These are phyloP conservation scores for Littorina saxatilis DNA, from an alignment of 1,140 invertebrate species.

Conservation along the genomic window DNA sequence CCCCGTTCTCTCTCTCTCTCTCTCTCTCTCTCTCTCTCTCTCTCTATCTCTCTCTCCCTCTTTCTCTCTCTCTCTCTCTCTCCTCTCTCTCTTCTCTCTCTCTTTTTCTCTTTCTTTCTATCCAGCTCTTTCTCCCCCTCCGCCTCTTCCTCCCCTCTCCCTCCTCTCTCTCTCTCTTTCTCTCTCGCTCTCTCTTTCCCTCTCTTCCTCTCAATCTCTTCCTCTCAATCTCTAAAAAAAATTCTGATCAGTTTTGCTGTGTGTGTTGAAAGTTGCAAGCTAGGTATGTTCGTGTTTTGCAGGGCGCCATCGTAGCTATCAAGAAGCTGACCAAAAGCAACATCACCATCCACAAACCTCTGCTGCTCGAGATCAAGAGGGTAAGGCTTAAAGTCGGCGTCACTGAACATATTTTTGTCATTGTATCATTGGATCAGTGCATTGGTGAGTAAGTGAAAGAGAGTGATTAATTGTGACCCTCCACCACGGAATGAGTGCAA, in stretches of 20 bases:
- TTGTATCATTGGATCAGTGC: too few relatives aligned
- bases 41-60: too few relatives aligned
- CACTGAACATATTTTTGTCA: neutral
- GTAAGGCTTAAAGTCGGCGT: constrained; percentile 74
- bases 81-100: neutral
- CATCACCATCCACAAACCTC: constrained; percentile 88
- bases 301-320: constrained; percentile 89
- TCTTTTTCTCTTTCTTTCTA: neutral
- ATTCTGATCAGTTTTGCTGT: neutral
- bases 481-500: too few relatives aligned
- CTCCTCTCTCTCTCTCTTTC: neutral
- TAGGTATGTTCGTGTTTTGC: constrained; percentile 13
- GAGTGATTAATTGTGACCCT: too few relatives aligned
- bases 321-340: constrained; percentile 86
- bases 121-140: too few relatives aligned
- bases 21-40: neutral
- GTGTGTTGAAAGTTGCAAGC: neutral
- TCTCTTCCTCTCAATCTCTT: neutral
- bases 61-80: neutral
- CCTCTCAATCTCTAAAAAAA: neutral
- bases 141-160: neutral
- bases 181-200: neutral
- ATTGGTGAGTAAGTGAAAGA: too few relatives aligned
- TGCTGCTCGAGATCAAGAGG: constrained; percentile 93
- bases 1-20: neutral